These are phyloP conservation scores for Melieria omissa DNA, from an alignment of 2,888 invertebrate genomes.

Conservation along the genomic window DNA sequence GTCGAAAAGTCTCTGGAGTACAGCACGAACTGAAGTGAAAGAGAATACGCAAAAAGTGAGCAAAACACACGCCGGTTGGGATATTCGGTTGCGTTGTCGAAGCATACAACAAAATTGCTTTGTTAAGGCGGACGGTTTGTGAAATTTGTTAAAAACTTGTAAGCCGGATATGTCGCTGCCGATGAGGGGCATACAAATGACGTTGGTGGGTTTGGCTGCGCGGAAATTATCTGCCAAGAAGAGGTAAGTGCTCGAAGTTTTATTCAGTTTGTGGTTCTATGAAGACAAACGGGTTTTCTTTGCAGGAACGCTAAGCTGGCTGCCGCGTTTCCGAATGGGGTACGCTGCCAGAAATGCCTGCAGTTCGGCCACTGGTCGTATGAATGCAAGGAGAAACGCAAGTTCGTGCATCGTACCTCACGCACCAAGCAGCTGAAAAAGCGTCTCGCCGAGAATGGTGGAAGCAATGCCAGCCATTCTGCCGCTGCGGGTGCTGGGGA, in stretches of 20 bases:
- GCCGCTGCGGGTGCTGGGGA: constrained; percentile 10
- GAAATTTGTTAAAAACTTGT: too few relatives aligned
- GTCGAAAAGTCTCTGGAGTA: too few relatives aligned
- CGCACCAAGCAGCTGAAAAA: constrained; percentile 84
- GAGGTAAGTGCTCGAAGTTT: constrained; percentile 49
- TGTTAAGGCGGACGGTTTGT: too few relatives aligned
- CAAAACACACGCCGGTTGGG: too few relatives aligned
- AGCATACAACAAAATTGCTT: too few relatives aligned
- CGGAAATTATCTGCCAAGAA: constrained; percentile 63
- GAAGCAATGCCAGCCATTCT: constrained; percentile 24
- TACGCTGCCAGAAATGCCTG: constrained; percentile 91
- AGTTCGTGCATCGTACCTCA: constrained; percentile 85
- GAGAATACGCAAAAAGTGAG: too few relatives aligned
- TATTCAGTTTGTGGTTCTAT: background rate
- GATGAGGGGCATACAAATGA: constrained; percentile 50
- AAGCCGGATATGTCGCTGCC: constrained; percentile 13
- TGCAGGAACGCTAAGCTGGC: constrained; percentile 72
- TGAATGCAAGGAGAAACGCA: constrained; percentile 87
- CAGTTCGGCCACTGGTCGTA: constrained; percentile 96
- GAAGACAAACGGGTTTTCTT: background rate
- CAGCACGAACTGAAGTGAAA: too few relatives aligned
- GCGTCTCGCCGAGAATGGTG: constrained; percentile 65
- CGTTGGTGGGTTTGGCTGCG: constrained; percentile 62
- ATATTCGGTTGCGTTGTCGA: too few relatives aligned
- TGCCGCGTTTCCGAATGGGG: constrained; percentile 77